Evolutionary conservation across 1,140 invertebrate species (phyloP).

Genomic region (Limonius californicus): DNA sequence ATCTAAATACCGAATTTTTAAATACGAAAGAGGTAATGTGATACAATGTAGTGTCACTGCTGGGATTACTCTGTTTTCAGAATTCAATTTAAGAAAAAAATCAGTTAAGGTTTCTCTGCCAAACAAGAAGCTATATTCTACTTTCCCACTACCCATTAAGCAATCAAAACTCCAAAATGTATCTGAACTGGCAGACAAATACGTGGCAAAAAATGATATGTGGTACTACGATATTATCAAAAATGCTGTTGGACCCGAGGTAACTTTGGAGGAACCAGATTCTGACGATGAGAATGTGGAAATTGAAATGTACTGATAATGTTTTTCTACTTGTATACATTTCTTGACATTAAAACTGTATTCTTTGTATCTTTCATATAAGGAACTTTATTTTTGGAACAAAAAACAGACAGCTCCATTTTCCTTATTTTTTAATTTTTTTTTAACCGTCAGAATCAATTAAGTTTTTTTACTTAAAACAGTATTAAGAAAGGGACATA

Average conservation of each 20-base stretch:
- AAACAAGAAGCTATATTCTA: background rate
- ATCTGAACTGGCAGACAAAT: background rate
- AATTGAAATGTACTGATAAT: slow-evolving; percentile 6
- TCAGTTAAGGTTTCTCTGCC: background rate
- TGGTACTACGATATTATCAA: too few relatives aligned
- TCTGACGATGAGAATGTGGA: background rate
- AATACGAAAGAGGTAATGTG: slow-evolving; percentile 4
- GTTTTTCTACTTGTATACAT: too few relatives aligned
- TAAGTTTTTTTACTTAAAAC: too few relatives aligned
- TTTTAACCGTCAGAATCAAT: too few relatives aligned
- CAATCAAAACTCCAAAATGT: background rate
- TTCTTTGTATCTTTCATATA: too few relatives aligned
- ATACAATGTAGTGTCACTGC: background rate
- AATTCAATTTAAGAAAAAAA: background rate
- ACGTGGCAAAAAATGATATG: too few relatives aligned
- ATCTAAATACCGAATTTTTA: background rate
- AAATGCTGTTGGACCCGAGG: background rate
- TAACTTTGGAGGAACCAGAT: background rate
- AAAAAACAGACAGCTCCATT: too few relatives aligned
- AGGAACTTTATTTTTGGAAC: too few relatives aligned
- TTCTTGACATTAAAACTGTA: too few relatives aligned
- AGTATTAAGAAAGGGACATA: too few relatives aligned
- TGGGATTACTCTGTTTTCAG: background rate
- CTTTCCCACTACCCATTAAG: background rate
- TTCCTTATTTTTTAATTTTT: too few relatives aligned